phyloP scores from a whole-genome alignment of 1,140 invertebrate species.

The Drosophila repleta region DNA sequence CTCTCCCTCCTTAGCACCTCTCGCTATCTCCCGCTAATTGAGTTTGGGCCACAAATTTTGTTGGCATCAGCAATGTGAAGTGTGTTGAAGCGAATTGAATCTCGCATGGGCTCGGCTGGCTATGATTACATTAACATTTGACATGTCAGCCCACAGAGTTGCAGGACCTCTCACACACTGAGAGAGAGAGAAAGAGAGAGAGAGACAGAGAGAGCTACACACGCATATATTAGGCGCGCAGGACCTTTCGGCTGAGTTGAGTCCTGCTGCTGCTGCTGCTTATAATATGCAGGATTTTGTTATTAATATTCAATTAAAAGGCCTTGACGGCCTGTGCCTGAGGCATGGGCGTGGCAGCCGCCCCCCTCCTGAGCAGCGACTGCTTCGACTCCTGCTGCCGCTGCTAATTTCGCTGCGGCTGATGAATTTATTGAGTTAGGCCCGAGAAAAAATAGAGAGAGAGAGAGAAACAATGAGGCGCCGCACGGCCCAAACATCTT shows the following conservation, averaged over 20 bases:
- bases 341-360: slow-evolving; percentile 6
- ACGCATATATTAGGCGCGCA: slow-evolving; percentile 30
- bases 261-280: slow-evolving; percentile 12
- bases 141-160: slow-evolving; percentile 13
- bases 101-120: slow-evolving; percentile 10
- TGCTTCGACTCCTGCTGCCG: neutral
- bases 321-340: neutral
- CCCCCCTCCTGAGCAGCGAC: neutral
- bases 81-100: slow-evolving; percentile 26
- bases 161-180: slow-evolving; percentile 41
- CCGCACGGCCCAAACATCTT: slow-evolving; percentile 11
- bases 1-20: neutral
- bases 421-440: slow-evolving; percentile 50
- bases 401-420: slow-evolving; percentile 29
- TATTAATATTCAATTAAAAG: slow-evolving; percentile 59
- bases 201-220: slow-evolving; percentile 33
- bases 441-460: neutral
- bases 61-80: slow-evolving; percentile 15
- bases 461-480: neutral
- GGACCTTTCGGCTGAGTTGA: slow-evolving; percentile 18
- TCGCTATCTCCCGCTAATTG: slow-evolving; percentile 6
- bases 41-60: slow-evolving; percentile 17
- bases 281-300: slow-evolving; percentile 52
- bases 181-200: too few species aligned
- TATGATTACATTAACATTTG: slow-evolving; percentile 29